Conservation (phyloP, 2,888 invertebrate species). For the Merodon equestris region DNA sequence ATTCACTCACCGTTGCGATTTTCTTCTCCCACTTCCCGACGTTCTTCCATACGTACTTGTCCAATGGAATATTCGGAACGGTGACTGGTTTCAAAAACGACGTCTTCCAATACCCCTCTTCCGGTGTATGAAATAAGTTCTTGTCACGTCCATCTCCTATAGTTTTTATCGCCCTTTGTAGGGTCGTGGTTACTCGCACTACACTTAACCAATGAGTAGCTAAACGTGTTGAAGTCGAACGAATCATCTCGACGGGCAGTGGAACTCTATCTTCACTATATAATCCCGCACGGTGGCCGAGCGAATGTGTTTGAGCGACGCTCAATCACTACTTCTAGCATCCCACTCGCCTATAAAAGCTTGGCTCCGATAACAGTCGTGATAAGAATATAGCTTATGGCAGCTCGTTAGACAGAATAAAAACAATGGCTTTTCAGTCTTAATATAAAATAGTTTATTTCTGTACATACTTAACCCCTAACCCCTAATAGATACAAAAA, state of each 20-base stretch:
- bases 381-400: too few relatives aligned
- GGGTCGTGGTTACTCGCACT: conserved; percentile 41
- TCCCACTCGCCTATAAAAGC: too few relatives aligned
- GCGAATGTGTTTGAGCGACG: too few relatives aligned
- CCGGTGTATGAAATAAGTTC: conserved; percentile 72
- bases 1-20: conserved; percentile 82
- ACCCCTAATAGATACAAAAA: background rate
- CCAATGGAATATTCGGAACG: conserved; percentile 80
- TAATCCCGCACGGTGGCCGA: too few relatives aligned
- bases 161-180: too few relatives aligned
- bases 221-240: conserved; percentile 69
- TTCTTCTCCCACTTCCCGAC: conserved; percentile 83
- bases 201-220: conserved; percentile 63
- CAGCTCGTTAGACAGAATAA: too few relatives aligned
- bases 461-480: too few relatives aligned
- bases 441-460: too few relatives aligned
- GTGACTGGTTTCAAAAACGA: conserved; percentile 81
- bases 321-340: too few relatives aligned
- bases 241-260: conserved; percentile 68
- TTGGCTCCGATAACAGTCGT: too few relatives aligned
- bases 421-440: too few relatives aligned
- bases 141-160: conserved; percentile 71
- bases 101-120: conserved; percentile 76
- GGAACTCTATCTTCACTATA: too few relatives aligned
- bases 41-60: conserved; percentile 83